These are phyloP conservation scores for Corbicula japonica DNA, from an alignment of 2,888 invertebrate species.

Conservation along the genomic window DNA sequence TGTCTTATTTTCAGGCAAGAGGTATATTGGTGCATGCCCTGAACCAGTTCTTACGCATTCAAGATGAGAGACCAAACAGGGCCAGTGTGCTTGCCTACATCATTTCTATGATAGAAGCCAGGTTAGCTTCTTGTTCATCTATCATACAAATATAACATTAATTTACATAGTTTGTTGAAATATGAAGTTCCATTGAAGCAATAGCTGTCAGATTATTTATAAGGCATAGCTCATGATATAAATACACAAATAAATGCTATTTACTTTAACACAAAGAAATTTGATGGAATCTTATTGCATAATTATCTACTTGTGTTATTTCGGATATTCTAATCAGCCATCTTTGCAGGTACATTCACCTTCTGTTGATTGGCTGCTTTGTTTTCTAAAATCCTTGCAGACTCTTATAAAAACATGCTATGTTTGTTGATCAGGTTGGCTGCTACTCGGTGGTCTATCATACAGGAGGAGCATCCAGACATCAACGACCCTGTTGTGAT, in stretches of 20 bases:
- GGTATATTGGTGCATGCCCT: slow-evolving; percentile 79
- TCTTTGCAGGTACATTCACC: too few relatives aligned
- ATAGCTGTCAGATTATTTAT: too few relatives aligned
- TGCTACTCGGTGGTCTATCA: slow-evolving; percentile 73
- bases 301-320: too few relatives aligned
- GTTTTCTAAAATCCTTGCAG: neutral
- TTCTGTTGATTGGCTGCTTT: neutral
- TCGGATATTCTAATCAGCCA: too few relatives aligned
- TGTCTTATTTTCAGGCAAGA: slow-evolving; percentile 74
- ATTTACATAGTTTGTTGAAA: too few relatives aligned
- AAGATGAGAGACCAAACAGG: slow-evolving; percentile 81
- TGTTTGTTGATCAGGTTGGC: slow-evolving; percentile 77
- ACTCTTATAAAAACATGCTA: neutral
- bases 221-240: too few relatives aligned
- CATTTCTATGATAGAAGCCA: slow-evolving; percentile 80
- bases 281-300: too few relatives aligned
- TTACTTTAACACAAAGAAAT: too few relatives aligned
- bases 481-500: slow-evolving; percentile 77
- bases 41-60: slow-evolving; percentile 79
- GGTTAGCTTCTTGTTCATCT: too few relatives aligned
- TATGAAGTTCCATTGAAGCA: too few relatives aligned
- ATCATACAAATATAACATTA: too few relatives aligned
- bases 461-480: slow-evolving; percentile 73
- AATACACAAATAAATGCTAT: too few relatives aligned
- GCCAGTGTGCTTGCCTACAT: slow-evolving; percentile 76